A percentile compares a stretch with the other conserved stretches of the same genome.
Conservation (phyloP, 2,888 invertebrate genomes). For the Hesperia comma region DNA sequence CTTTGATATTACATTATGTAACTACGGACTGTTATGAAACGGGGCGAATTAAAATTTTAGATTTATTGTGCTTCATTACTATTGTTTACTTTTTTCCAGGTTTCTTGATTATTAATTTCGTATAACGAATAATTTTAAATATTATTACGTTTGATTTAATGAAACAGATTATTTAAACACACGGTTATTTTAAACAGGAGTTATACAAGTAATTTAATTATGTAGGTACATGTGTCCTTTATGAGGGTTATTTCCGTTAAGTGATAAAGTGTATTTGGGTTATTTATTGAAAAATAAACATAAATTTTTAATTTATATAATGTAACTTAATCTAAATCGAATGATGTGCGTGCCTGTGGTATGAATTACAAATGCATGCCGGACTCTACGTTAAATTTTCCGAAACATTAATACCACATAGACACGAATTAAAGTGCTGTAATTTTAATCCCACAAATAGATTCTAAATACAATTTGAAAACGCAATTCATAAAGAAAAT, state of each 20-base stretch:
- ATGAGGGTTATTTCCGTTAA: too few relatives aligned
- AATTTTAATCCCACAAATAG: conserved; percentile 23
- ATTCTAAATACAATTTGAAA: conserved; percentile 24
- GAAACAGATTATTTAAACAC: too few relatives aligned
- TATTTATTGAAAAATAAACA: too few relatives aligned
- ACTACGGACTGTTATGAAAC: conserved; percentile 59
- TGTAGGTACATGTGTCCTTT: too few relatives aligned
- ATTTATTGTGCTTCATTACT: conserved; percentile 28
- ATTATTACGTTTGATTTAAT: neutral
- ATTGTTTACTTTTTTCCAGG: neutral
- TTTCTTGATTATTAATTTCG: neutral
- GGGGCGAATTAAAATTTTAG: conserved; percentile 43
- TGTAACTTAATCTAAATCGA: too few relatives aligned
- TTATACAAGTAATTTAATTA: too few relatives aligned
- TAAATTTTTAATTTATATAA: too few relatives aligned
- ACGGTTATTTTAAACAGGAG: too few relatives aligned
- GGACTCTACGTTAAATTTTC: conserved; percentile 18
- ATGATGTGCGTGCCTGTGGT: neutral
- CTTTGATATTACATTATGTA: conserved; percentile 56
- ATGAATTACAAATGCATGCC: conserved; percentile 17
- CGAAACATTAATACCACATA: conserved; percentile 23
- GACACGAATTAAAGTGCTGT: conserved; percentile 27
- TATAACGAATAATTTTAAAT: neutral
- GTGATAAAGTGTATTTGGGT: too few relatives aligned
- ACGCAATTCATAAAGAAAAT: conserved; percentile 1